Base-by-base conservation (phyloP, 2,113 vertebrate species). In the Zapornia atra region DNA sequence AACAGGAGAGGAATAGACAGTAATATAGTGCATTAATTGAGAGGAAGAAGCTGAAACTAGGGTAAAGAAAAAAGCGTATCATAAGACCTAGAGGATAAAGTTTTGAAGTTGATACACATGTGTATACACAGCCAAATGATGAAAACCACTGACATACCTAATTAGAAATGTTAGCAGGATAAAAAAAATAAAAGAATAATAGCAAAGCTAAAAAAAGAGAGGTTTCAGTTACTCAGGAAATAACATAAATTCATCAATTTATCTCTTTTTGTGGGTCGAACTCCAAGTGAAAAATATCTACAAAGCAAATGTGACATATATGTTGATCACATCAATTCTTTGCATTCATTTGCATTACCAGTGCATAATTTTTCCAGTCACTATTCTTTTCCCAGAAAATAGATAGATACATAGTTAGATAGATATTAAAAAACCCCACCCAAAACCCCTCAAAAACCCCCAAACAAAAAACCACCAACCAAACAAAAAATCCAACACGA, bases 221-320 rank as follows among this genome's bases (percentile, higher is more conserved):
- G 3, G 2, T 60, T 75, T 42, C 19, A 28, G 3, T 69, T 82
- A 18, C 4, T 68, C 7, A 40, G 38, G 7, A 81, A 88, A 73
- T 31, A 48, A n/a, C 15, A 22, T 10, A 34, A 0, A 0, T 48
- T 60, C 20, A 26, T 26, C 3, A 28, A 3, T 11, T 1, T 34
- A 24, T 51, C 7, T 48, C 11, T 60, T 91, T 63, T 63, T 29
- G 33, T 28, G 22, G 4, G 5, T 86, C 29, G 15, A 91, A 6
- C 9, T 73, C 0, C 0, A 11, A 61, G 9, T 40, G 40, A 81
- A 59, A 88, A 42, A 20, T 61, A 33, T 7, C 11, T 53, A 19
- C 6, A 53, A 56, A 83, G 6, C 7, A 44, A 73, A 44, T 25
- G 2, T 57, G 16, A n/a, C 12, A 48, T 5, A 29, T n/a, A 31